phyloP scores from a whole-genome alignment of 2,888 invertebrate species.

The Lepidochitona cinerea region DNA sequence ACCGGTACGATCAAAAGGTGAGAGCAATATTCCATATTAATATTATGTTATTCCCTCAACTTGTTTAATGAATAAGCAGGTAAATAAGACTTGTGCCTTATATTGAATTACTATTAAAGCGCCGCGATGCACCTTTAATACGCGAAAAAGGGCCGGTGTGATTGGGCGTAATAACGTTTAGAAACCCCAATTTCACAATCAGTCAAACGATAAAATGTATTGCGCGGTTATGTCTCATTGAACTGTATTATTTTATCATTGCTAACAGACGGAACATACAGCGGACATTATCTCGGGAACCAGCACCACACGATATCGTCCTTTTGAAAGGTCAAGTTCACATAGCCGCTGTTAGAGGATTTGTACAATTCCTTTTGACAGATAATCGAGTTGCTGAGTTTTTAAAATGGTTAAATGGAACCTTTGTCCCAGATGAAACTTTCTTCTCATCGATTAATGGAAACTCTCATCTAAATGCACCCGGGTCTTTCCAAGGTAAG shows the following conservation, averaged over 20 bases:
- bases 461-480: background rate
- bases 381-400: background rate
- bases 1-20: conserved; percentile 34
- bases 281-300: background rate
- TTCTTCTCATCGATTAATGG: conserved; percentile 10
- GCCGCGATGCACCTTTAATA: too few species aligned
- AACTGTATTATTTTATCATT: too few species aligned
- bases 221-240: too few species aligned
- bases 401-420: background rate
- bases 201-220: too few species aligned
- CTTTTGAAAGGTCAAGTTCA: conserved; percentile 2
- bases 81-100: too few species aligned
- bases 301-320: conserved; percentile 7
- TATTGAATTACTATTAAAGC: too few species aligned
- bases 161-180: too few species aligned
- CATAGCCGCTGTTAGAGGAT: background rate
- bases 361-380: background rate
- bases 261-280: background rate
- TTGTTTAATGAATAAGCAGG: too few species aligned
- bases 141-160: too few species aligned
- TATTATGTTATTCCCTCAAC: too few species aligned
- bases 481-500: conserved; percentile 2
- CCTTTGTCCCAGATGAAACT: conserved; percentile 6
- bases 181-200: too few species aligned
- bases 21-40: too few species aligned